A percentile compares a stretch with the other conserved stretches of the same genome.
Conservation (phyloP, 2,888 invertebrate genomes). For the Sturmia bella region DNA sequence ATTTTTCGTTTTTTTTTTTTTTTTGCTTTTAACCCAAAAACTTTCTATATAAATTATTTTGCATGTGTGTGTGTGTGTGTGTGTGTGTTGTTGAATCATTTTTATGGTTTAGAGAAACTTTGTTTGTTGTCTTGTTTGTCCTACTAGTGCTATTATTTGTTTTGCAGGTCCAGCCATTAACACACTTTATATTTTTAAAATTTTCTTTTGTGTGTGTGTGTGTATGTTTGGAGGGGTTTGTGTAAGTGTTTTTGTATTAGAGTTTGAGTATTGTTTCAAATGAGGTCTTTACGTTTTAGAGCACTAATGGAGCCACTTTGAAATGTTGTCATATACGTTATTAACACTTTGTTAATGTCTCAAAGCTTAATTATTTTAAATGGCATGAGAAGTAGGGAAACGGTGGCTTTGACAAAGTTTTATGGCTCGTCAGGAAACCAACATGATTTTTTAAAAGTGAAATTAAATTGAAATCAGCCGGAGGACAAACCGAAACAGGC, state of each 20-base stretch:
- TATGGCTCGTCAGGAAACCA: too few species aligned
- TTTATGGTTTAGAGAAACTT: slow-evolving; percentile 42
- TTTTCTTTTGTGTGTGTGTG: not conserved
- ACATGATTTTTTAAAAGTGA: too few species aligned
- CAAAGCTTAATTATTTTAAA: slow-evolving; percentile 51
- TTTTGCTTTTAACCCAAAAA: slow-evolving; percentile 32
- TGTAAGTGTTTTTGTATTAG: not conserved
- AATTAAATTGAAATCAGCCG: too few species aligned
- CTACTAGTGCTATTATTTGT: slow-evolving; percentile 28
- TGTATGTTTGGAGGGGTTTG: not conserved
- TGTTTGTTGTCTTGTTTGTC: slow-evolving; percentile 25
- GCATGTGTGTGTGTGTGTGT: not conserved
- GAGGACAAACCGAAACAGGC: too few species aligned
- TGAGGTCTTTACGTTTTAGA: slow-evolving; percentile 44
- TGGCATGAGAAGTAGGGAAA: not conserved
- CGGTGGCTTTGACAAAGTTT: not conserved
- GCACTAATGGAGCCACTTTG: slow-evolving; percentile 51
- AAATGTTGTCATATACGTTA: slow-evolving; percentile 43
- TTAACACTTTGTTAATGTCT: slow-evolving; percentile 63
- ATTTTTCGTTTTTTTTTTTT: not conserved
- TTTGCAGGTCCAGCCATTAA: slow-evolving; percentile 58
- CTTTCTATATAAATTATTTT: slow-evolving; percentile 61
- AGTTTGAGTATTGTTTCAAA: slow-evolving; percentile 12
- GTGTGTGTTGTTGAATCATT: slow-evolving; percentile 11
- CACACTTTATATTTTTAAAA: slow-evolving; percentile 52